phyloP scores from a whole-genome alignment of 2,888 invertebrate genomes.

The Lutraria lutraria region DNA sequence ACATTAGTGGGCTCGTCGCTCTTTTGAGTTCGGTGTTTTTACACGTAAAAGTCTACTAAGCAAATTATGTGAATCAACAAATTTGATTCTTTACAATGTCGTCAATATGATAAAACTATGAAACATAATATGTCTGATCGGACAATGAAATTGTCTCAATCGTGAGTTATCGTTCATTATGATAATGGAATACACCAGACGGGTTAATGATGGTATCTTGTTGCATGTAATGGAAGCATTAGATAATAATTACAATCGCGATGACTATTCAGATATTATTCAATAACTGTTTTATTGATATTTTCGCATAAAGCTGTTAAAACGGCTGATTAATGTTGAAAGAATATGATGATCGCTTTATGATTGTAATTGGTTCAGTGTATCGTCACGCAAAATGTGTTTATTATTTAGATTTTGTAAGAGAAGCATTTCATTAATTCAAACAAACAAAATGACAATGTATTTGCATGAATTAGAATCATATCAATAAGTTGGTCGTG shows the following conservation, averaged over 20 bases:
- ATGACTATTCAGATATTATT: slow-evolving; percentile 2
- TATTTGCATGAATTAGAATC: no score
- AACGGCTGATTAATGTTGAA: not conserved
- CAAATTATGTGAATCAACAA: not conserved
- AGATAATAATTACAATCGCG: not conserved
- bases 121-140: not conserved
- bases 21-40: not conserved
- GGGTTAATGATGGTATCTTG: not conserved
- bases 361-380: no score
- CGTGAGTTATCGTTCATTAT: not conserved
- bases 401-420: no score
- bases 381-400: no score
- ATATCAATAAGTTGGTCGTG: no score
- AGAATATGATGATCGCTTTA: not conserved
- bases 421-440: no score
- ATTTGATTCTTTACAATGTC: not conserved
- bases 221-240: not conserved
- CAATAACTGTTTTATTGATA: not conserved
- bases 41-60: not conserved
- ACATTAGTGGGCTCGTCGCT: no score
- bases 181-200: slow-evolving; percentile 4
- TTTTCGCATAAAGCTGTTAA: not conserved
- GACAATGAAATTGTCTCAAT: not conserved
- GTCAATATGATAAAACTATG: not conserved
- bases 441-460: no score